These are phyloP conservation scores for Nemotelus pantherinus DNA, from an alignment of 2,888 invertebrate species.

Conservation along the genomic window DNA sequence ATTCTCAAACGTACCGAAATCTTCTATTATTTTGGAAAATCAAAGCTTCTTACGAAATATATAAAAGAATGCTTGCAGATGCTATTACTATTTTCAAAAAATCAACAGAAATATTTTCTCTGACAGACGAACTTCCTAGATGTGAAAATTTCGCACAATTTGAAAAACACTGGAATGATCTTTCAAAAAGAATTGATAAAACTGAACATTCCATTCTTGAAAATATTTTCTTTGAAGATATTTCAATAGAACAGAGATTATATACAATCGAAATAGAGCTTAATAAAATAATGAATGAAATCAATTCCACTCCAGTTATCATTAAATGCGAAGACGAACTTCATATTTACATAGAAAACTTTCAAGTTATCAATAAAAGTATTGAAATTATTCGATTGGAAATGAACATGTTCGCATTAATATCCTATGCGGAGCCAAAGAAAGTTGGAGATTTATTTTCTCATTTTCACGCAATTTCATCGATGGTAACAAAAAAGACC, in stretches of 20 bases:
- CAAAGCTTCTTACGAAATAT: slow-evolving; percentile 86
- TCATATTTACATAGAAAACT: slow-evolving; percentile 80
- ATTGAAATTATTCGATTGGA: slow-evolving; percentile 84
- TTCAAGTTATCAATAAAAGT: slow-evolving; percentile 79
- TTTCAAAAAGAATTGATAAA: slow-evolving; percentile 72
- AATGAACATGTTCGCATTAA: slow-evolving; percentile 77
- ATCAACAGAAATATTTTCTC: slow-evolving; percentile 78
- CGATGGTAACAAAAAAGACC: slow-evolving; percentile 79
- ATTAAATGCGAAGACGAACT: slow-evolving; percentile 86
- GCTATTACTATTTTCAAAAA: slow-evolving; percentile 79
- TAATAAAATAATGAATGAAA: slow-evolving; percentile 68
- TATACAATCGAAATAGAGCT: slow-evolving; percentile 80
- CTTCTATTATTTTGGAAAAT: slow-evolving; percentile 89
- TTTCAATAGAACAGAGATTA: slow-evolving; percentile 79
- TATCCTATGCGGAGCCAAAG: slow-evolving; percentile 80
- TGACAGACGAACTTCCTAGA: slow-evolving; percentile 86
- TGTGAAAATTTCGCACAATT: slow-evolving; percentile 81
- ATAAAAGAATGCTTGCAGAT: slow-evolving; percentile 80
- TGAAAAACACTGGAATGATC: slow-evolving; percentile 78
- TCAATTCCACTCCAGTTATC: slow-evolving; percentile 66
- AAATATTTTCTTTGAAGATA: slow-evolving; percentile 77
- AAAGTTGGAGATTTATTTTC: slow-evolving; percentile 77
- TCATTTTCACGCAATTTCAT: slow-evolving; percentile 76
- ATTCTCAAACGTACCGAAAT: slow-evolving; percentile 73
- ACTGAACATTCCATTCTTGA: slow-evolving; percentile 76